These are phyloP conservation scores for Tipula unca DNA, from an alignment of 2,888 invertebrate genomes.

Conservation along the genomic window DNA sequence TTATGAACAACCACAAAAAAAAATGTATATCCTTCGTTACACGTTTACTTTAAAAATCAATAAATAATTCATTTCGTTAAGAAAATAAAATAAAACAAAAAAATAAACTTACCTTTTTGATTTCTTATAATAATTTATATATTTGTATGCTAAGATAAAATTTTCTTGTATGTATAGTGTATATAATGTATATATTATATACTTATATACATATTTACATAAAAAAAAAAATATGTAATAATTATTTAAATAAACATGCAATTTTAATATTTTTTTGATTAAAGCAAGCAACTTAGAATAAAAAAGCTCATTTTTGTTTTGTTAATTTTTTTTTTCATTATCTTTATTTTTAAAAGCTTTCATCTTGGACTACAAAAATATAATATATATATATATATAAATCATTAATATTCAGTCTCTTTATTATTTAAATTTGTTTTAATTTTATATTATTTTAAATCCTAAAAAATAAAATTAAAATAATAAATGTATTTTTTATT, in stretches of 20 bases:
- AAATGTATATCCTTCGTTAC: background rate
- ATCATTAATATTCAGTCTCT: background rate
- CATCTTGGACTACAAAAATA: background rate
- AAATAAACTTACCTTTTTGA: background rate
- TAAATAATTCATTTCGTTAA: background rate
- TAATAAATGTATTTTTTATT: background rate
- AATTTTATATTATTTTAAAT: background rate
- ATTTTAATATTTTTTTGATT: background rate
- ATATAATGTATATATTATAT: background rate
- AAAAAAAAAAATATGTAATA: background rate
- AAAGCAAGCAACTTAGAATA: conserved; percentile 14
- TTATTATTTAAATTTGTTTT: background rate
- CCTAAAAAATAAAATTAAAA: background rate
- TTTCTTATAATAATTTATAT: background rate
- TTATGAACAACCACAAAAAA: too few relatives aligned
- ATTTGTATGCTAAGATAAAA: background rate
- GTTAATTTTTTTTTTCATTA: background rate
- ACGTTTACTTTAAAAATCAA: background rate
- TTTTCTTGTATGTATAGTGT: background rate
- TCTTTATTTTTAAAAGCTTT: conserved; percentile 14
- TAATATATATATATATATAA: too few relatives aligned
- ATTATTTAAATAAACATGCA: background rate
- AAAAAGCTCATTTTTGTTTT: background rate
- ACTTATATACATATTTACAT: too few relatives aligned
- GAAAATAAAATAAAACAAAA: too few relatives aligned